Conservation (phyloP, 2,113 vertebrate genomes). For the Cottus gobio region DNA sequence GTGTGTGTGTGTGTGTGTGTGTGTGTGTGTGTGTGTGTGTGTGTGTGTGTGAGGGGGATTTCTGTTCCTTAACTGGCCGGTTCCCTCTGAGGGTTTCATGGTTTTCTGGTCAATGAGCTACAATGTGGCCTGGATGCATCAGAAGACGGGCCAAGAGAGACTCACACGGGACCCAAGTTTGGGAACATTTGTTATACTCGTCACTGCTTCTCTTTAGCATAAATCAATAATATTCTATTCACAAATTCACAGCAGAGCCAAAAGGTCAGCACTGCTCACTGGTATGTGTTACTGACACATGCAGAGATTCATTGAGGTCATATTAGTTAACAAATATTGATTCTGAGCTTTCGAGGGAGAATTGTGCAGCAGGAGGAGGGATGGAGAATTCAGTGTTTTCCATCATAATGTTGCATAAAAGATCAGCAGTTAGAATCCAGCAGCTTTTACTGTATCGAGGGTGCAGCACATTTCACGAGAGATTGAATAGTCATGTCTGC, state of each 20-base stretch:
- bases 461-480: slow-evolving; percentile 4
- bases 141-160: slow-evolving; percentile 21
- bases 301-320: slow-evolving; percentile 39
- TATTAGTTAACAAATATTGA: slow-evolving; percentile 60
- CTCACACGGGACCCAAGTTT: neutral
- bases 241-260: slow-evolving; percentile 58
- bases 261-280: slow-evolving; percentile 62
- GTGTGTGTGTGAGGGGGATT: neutral
- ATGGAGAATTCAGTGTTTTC: slow-evolving; percentile 40
- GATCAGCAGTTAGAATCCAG: slow-evolving; percentile 9
- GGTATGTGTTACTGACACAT: slow-evolving; percentile 52
- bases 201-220: slow-evolving; percentile 51
- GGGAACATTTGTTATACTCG: slow-evolving; percentile 48
- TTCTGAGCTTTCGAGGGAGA: slow-evolving; percentile 36
- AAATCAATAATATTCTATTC: slow-evolving; percentile 69
- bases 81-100: slow-evolving; percentile 54
- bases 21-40: slow-evolving; percentile 10
- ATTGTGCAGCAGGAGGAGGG: slow-evolving; percentile 6
- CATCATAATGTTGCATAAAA: slow-evolving; percentile 33
- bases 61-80: too few species aligned
- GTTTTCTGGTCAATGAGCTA: neutral
- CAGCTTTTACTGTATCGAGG: slow-evolving; percentile 13
- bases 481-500: neutral
- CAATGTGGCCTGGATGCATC: slow-evolving; percentile 10
- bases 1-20: neutral